Base-by-base conservation (phyloP, 2,888 invertebrate genomes). In the Caenorhabditis sulstoni region DNA sequence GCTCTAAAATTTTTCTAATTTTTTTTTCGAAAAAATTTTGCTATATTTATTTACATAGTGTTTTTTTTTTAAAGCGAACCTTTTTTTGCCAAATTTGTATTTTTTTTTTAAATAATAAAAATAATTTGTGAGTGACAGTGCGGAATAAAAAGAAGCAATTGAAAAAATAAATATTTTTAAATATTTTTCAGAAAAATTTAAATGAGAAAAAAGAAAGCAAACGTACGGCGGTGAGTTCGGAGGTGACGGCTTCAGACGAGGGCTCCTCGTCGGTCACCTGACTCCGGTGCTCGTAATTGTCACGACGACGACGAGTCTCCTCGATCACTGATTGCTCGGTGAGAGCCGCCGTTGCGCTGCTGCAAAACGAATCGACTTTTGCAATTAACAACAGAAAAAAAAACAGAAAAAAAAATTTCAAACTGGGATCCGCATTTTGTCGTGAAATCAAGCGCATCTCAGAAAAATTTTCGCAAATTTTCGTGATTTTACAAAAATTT, bases 221-320 rank as follows among this genome's bases (percentile, higher is more conserved):
- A 68, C 79, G 20, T 9, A 79, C 79, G 53, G 74, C 79, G 8
- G 74, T 79, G 50, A 79, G 50, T 39, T 79, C 68, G 47, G 61
- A 64, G 16, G 49, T 64, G n/a, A 79, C 79, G 3, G 57, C 47
- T 9, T 65, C 74, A 1, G 55, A 50, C 29, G 74, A 65, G n/a
- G n/a, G n/a, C n/a, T n/a, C n/a, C 47, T 75, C 79, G 22, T 80
- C 80, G 7, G 81, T 80, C 29, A 83, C 81, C 35, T 80, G 81
- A 53, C 81, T 81, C 35, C 85, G 81, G 61, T 84, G 71, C 62
- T 83, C 85, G 62, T 85, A 85, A 41, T 81, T 77, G 35, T 75
- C 77, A 3, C 85, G 57, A 12, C 82, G 80, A 1, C 85, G 80
- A 9, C 79, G 80, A 7, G 75, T 81, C 37, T 81, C 81, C 62